Evolutionary conservation across 2,888 invertebrate genomes (phyloP).

Genomic region (Megastigmus dorsalis): DNA sequence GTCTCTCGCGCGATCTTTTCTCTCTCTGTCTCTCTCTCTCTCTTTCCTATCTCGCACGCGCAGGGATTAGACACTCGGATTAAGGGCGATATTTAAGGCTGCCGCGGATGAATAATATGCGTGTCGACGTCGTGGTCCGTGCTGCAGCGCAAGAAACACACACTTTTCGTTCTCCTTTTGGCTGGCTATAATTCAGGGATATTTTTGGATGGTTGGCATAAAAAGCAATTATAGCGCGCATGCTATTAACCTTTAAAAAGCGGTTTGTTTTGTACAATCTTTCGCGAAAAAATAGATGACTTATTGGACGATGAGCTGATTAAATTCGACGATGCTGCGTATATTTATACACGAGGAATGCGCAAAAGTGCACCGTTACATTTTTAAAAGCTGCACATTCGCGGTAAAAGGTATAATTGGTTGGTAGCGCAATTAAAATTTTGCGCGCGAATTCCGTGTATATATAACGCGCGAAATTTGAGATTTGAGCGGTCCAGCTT

Average conservation of each 20-base stretch:
- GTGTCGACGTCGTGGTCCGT: too few relatives aligned
- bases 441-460: too few relatives aligned
- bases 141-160: background rate
- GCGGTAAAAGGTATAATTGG: too few relatives aligned
- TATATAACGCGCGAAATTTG: too few relatives aligned
- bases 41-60: slow-evolving; percentile 1
- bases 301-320: background rate
- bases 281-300: background rate
- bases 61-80: slow-evolving; percentile 18
- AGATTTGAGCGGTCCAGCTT: too few relatives aligned
- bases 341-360: too few relatives aligned
- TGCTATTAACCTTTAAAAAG: slow-evolving; percentile 13
- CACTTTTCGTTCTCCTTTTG: background rate
- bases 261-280: slow-evolving; percentile 21
- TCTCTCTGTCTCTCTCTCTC: slow-evolving; percentile 12
- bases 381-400: too few relatives aligned
- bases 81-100: slow-evolving; percentile 30
- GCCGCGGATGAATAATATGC: slow-evolving; percentile 23
- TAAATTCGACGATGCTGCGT: too few relatives aligned
- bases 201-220: slow-evolving; percentile 33
- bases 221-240: slow-evolving; percentile 33
- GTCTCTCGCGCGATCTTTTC: slow-evolving; percentile 16
- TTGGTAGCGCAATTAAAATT: too few relatives aligned
- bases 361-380: background rate
- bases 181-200: slow-evolving; percentile 35